Percentiles rank a stretch among this genome's conserved stretches.
Evolutionary conservation across 2,113 vertebrate genomes (phyloP).

Genomic region (Macquaria ambigua): DNA sequence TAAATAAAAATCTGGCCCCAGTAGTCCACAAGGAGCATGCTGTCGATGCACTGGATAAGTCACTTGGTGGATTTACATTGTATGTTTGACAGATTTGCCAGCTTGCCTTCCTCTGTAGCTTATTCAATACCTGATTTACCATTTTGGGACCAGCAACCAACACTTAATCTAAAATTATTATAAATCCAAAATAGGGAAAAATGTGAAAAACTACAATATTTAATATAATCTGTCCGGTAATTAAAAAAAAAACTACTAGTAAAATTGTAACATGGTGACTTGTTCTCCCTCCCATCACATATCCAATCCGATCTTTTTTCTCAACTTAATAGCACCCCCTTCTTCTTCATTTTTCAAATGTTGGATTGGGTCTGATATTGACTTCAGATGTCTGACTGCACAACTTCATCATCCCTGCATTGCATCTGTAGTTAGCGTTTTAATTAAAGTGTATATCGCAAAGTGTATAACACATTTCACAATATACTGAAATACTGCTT

Average conservation of each 20-base stretch:
- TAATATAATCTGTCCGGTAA: too few relatives aligned
- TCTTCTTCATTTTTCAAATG: not conserved
- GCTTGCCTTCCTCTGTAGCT: constrained; percentile 1
- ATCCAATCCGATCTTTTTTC: not conserved
- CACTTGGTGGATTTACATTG: constrained; percentile 17
- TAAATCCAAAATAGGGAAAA: not conserved
- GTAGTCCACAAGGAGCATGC: not conserved
- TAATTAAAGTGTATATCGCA: not conserved
- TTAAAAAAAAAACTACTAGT: too few relatives aligned
- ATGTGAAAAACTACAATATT: not conserved
- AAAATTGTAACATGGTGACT: not conserved
- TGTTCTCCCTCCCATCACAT: not conserved
- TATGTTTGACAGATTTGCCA: constrained; percentile 26
- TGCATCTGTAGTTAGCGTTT: constrained; percentile 5
- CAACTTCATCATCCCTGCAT: constrained; percentile 23
- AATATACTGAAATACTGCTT: constrained; percentile 7
- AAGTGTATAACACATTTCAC: constrained; percentile 4
- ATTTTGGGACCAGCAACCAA: not conserved
- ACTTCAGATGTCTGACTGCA: constrained; percentile 21
- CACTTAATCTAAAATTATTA: not conserved
- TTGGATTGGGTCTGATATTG: constrained; percentile 1
- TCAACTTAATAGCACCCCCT: not conserved
- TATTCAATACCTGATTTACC: too few relatives aligned
- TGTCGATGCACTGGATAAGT: not conserved
- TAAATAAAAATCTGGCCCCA: constrained; percentile 20